phyloP scores from a whole-genome alignment of 2,797 vertebrate species.

The Microhierax caerulescens region DNA sequence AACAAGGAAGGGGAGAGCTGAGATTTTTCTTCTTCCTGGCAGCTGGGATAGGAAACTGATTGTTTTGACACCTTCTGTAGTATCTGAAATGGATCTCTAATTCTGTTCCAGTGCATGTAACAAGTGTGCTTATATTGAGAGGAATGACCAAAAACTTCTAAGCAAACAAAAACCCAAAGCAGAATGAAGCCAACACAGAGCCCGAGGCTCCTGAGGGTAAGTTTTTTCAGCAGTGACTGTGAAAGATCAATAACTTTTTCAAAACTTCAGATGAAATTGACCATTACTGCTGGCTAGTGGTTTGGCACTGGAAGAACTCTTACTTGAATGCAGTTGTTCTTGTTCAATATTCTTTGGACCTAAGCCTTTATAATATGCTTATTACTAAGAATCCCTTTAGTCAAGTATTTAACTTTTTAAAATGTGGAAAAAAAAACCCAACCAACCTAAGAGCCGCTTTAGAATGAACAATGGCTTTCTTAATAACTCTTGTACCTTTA shows the following conservation, averaged over 20 bases:
- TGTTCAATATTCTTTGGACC: not conserved
- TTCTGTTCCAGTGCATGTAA: not conserved
- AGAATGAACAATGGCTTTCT: not conserved
- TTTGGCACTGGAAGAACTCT: not conserved
- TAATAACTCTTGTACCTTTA: not conserved
- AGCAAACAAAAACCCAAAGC: not conserved
- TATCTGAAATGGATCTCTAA: not conserved
- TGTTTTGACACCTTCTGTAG: not conserved
- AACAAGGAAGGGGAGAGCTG: not conserved
- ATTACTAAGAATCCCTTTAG: not conserved
- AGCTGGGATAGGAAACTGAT: not conserved
- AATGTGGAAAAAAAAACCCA: not conserved
- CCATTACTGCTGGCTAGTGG: not conserved
- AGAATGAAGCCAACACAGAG: constrained; percentile 6
- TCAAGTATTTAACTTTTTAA: not conserved
- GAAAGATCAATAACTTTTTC: not conserved
- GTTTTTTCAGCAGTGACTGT: not conserved
- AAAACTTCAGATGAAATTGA: not conserved
- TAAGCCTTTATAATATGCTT: not conserved
- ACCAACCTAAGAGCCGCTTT: not conserved
- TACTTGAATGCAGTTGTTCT: not conserved
- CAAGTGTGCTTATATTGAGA: not conserved
- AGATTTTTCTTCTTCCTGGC: not conserved
- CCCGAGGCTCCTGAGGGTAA: not conserved
- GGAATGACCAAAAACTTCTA: not conserved